Evolutionary conservation across 2,888 invertebrate genomes (phyloP).

Genomic region (Pasiphila rectangulata): DNA sequence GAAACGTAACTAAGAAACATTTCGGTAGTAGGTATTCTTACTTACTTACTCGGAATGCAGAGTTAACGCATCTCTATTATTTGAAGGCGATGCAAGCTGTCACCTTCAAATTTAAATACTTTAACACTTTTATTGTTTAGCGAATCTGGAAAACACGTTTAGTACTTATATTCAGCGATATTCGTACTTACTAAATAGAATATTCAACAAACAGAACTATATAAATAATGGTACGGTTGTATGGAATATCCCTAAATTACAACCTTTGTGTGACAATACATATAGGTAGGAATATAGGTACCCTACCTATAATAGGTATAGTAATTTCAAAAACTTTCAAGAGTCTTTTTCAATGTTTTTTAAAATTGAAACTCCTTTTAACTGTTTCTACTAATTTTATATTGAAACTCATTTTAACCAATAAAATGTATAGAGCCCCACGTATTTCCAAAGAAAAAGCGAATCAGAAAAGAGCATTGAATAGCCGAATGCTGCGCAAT

Average conservation of each 20-base stretch:
- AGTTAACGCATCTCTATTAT: slow-evolving; percentile 18
- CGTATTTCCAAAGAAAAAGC: slow-evolving; percentile 15
- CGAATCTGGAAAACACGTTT: slow-evolving; percentile 37
- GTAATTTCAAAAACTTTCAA: not conserved
- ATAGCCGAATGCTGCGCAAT: slow-evolving; percentile 55
- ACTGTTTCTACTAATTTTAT: no score
- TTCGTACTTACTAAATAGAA: not conserved
- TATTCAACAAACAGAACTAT: no score
- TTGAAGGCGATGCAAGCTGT: slow-evolving; percentile 31
- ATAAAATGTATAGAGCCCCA: no score
- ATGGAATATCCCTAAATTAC: no score
- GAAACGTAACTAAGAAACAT: slow-evolving; percentile 32
- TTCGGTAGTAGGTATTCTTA: slow-evolving; percentile 17
- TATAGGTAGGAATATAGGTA: no score
- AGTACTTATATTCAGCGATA: slow-evolving; percentile 26
- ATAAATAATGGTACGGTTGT: no score
- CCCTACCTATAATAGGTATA: not conserved
- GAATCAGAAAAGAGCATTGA: slow-evolving; percentile 29
- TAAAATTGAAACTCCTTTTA: no score
- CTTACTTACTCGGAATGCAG: slow-evolving; percentile 22
- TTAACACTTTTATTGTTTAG: slow-evolving; percentile 38
- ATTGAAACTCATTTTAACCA: no score
- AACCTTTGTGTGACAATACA: no score
- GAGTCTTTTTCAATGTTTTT: no score
- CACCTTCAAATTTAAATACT: slow-evolving; percentile 42